Percentiles rank a stretch among this genome's conserved stretches.
phyloP scores from a whole-genome alignment of 1,140 invertebrate genomes.

The Cyclargus thomasi region DNA sequence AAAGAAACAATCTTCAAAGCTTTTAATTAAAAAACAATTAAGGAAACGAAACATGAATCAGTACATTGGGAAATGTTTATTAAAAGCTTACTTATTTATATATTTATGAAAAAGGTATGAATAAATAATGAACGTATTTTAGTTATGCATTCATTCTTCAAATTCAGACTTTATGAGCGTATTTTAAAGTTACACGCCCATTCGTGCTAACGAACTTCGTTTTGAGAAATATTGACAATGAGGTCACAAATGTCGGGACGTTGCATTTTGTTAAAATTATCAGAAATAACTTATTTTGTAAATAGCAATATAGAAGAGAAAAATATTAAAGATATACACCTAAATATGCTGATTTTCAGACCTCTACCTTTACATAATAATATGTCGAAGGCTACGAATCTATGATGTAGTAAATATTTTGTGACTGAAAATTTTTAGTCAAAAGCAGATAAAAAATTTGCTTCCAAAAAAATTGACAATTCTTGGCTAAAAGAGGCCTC shows the following conservation, averaged over 20 bases:
- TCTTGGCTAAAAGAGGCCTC: no score
- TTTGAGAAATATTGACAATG: constrained; percentile 8
- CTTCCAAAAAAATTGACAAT: no score
- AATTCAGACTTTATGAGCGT: constrained; percentile 4
- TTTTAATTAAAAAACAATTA: not conserved
- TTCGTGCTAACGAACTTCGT: constrained; percentile 11
- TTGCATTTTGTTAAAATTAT: not conserved
- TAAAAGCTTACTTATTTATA: not conserved
- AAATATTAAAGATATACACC: no score
- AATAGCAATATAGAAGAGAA: no score
- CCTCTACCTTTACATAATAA: no score
- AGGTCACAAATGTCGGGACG: not conserved
- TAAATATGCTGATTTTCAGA: no score
- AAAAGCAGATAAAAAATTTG: no score
- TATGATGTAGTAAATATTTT: no score
- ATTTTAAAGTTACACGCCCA: constrained; percentile 10
- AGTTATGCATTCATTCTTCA: constrained; percentile 13
- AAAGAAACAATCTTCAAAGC: not conserved
- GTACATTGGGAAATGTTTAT: not conserved
- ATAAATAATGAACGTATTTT: constrained; percentile 4
- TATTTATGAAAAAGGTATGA: constrained; percentile 7
- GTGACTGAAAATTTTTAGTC: no score
- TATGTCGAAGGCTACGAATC: no score
- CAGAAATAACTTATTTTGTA: not conserved
- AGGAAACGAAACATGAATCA: not conserved